Evolutionary conservation across 2,888 invertebrate species (phyloP).

Genomic region (Rhodophaea formosa): DNA sequence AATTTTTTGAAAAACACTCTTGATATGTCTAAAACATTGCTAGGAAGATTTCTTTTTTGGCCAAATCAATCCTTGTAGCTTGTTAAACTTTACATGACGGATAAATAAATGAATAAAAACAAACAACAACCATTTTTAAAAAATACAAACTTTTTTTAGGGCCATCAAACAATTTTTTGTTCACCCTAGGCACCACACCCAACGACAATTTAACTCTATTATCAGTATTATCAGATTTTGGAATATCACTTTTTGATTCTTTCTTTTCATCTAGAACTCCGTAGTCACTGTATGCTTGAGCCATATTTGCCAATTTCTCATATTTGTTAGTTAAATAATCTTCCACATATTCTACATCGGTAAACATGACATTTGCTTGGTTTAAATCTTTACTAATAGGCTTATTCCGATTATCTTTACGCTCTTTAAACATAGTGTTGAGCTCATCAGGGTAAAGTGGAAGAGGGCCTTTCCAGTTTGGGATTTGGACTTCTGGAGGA

Average conservation of each 20-base stretch:
- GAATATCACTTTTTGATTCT: slow-evolving; percentile 36
- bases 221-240: slow-evolving; percentile 28
- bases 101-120: too few species aligned
- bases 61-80: too few species aligned
- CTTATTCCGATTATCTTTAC: slow-evolving; percentile 32
- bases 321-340: slow-evolving; percentile 53
- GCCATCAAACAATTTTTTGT: neutral
- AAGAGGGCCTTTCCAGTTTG: slow-evolving; percentile 64
- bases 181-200: slow-evolving; percentile 21
- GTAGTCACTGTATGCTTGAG: slow-evolving; percentile 73
- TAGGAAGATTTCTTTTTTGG: too few species aligned
- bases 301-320: slow-evolving; percentile 48
- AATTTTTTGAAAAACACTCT: too few species aligned
- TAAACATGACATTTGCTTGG: slow-evolving; percentile 29
- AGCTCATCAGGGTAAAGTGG: slow-evolving; percentile 63
- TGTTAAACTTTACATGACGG: too few species aligned
- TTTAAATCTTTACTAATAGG: slow-evolving; percentile 31
- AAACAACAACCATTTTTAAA: too few species aligned
- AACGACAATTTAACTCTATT: slow-evolving; percentile 33
- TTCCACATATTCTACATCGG: slow-evolving; percentile 57
- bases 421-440: slow-evolving; percentile 47
- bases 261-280: slow-evolving; percentile 60
- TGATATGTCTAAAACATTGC: too few species aligned
- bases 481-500: slow-evolving; percentile 40
- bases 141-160: neutral